Conservation (phyloP, 2,888 invertebrate species). For the Halictus quadricinctus region DNA sequence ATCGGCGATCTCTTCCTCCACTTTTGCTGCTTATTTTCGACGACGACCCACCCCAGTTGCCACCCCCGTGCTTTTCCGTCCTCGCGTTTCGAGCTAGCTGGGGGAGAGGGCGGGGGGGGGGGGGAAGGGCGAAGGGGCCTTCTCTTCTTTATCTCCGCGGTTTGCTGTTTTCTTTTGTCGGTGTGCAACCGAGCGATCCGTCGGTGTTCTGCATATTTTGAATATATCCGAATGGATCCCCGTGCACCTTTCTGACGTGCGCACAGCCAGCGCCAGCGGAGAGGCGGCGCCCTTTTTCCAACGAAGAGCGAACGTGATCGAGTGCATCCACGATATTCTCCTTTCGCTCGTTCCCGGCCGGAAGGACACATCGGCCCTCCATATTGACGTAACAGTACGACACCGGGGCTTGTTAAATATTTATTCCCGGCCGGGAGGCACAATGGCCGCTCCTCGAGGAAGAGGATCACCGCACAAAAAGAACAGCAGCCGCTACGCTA, state of each 20-base stretch:
- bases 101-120: too few species aligned
- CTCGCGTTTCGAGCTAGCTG: slow-evolving; percentile 7
- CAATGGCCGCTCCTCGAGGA: slow-evolving; percentile 51
- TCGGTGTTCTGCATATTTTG: slow-evolving; percentile 70
- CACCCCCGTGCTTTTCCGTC: slow-evolving; percentile 9
- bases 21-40: slow-evolving; percentile 46
- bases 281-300: slow-evolving; percentile 17
- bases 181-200: slow-evolving; percentile 58
- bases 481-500: slow-evolving; percentile 55
- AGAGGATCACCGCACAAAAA: slow-evolving; percentile 57
- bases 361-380: slow-evolving; percentile 68
- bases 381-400: slow-evolving; percentile 71
- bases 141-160: slow-evolving; percentile 59
- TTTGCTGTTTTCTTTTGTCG: slow-evolving; percentile 60
- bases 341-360: slow-evolving; percentile 50
- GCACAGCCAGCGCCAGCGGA: background rate
- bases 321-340: slow-evolving; percentile 42
- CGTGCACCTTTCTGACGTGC: slow-evolving; percentile 42
- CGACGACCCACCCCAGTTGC: slow-evolving; percentile 22
- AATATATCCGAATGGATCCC: slow-evolving; percentile 61
- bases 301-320: slow-evolving; percentile 54
- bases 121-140: too few species aligned
- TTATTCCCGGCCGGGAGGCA: slow-evolving; percentile 65
- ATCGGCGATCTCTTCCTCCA: slow-evolving; percentile 62
- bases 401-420: slow-evolving; percentile 71